These are phyloP conservation scores for Eubasilissa regina DNA, from an alignment of 1,140 invertebrate genomes.

Conservation along the genomic window DNA sequence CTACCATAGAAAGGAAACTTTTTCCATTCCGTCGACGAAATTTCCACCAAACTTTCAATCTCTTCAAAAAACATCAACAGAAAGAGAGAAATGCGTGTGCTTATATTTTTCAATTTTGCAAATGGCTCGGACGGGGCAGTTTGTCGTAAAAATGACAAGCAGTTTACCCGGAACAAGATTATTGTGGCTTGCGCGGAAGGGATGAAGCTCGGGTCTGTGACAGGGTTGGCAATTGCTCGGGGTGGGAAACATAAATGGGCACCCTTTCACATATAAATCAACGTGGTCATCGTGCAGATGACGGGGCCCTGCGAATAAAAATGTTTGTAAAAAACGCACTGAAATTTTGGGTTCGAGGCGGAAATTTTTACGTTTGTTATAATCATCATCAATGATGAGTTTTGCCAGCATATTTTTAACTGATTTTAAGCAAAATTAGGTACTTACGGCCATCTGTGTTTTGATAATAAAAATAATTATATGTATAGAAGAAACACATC, in stretches of 20 bases:
- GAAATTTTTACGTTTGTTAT: no score
- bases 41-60: no score
- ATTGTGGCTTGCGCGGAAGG: constrained; percentile 1
- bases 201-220: neutral
- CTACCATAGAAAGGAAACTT: no score
- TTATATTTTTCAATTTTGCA: constrained; percentile 33
- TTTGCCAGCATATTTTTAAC: no score
- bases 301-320: constrained; percentile 8
- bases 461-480: no score
- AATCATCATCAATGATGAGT: no score
- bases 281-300: constrained; percentile 14
- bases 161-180: constrained; percentile 7
- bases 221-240: constrained; percentile 31
- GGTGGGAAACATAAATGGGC: constrained; percentile 5
- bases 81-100: constrained; percentile 1
- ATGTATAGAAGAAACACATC: no score
- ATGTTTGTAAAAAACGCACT: neutral
- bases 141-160: constrained; percentile 8
- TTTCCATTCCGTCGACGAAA: no score
- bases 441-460: no score
- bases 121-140: constrained; percentile 8
- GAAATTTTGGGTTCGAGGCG: neutral
- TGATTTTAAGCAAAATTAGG: no score
- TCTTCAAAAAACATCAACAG: no score
- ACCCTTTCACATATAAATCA: constrained; percentile 36